Conservation (phyloP, 2,888 invertebrate species). For the Sesamia inferens region DNA sequence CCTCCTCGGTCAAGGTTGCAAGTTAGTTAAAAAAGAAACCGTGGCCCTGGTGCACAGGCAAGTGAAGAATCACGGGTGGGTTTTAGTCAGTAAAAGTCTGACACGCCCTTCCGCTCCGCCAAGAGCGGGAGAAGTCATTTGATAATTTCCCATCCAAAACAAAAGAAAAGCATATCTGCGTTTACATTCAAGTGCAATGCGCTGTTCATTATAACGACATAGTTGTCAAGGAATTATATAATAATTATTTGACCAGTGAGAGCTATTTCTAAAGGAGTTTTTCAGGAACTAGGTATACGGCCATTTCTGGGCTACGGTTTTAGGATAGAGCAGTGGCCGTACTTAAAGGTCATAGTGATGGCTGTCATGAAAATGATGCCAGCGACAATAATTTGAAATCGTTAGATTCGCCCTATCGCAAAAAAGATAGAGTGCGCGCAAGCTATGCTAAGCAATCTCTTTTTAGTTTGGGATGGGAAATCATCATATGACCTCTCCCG, state of each 20-base stretch:
- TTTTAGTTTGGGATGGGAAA: too few species aligned
- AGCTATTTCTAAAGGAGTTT: neutral
- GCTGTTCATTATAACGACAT: constrained; percentile 15
- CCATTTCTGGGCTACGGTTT: neutral
- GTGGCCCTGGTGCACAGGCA: too few species aligned
- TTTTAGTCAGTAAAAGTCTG: too few species aligned
- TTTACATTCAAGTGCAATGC: constrained; percentile 16
- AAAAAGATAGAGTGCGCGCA: neutral
- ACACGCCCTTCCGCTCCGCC: too few species aligned
- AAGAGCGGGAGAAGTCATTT: too few species aligned
- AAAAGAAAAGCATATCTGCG: constrained; percentile 12
- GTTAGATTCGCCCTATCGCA: neutral
- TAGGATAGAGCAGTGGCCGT: neutral
- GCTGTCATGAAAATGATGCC: neutral
- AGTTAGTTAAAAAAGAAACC: too few species aligned
- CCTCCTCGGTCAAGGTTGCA: too few species aligned
- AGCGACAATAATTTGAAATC: neutral
- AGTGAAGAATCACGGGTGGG: too few species aligned
- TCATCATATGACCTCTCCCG: too few species aligned
- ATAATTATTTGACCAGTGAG: neutral
- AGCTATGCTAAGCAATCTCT: too few species aligned
- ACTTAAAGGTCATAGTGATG: neutral
- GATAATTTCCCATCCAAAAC: too few species aligned
- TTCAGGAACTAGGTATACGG: neutral
- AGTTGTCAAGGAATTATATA: constrained; percentile 4